These are phyloP conservation scores for Eupithecia subumbrata DNA, from an alignment of 2,888 invertebrate genomes.

Conservation along the genomic window DNA sequence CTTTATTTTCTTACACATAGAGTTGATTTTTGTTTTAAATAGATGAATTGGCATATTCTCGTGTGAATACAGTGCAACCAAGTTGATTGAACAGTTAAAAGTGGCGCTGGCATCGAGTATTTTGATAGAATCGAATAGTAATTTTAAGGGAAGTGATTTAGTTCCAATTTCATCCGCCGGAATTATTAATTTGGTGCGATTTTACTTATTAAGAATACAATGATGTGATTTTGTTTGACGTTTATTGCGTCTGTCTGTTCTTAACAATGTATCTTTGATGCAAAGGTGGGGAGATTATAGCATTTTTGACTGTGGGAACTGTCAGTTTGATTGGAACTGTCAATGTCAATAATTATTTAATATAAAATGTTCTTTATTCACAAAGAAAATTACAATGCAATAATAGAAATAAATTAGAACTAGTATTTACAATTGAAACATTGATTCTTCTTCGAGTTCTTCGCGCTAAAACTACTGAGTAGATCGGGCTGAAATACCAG, in stretches of 20 bases:
- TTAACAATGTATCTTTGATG: constrained; percentile 1
- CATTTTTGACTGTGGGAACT: constrained; percentile 10
- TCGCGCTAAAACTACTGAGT: too few species aligned
- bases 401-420: too few species aligned
- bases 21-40: not conserved
- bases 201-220: constrained; percentile 34
- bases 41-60: constrained; percentile 26
- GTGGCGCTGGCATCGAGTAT: not conserved
- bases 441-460: too few species aligned
- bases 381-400: too few species aligned
- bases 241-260: constrained; percentile 40
- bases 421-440: too few species aligned
- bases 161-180: not conserved
- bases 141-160: not conserved
- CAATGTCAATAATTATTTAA: not conserved
- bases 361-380: too few species aligned
- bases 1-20: constrained; percentile 9
- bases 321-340: constrained; percentile 1
- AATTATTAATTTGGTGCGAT: constrained; percentile 10
- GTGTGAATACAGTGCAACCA: constrained; percentile 46
- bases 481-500: too few species aligned
- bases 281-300: constrained; percentile 21
- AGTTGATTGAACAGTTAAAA: not conserved
- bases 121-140: not conserved
- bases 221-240: constrained; percentile 62